These are phyloP conservation scores for Elgaria multicarinata DNA, from an alignment of 2,113 vertebrate genomes.

Conservation along the genomic window DNA sequence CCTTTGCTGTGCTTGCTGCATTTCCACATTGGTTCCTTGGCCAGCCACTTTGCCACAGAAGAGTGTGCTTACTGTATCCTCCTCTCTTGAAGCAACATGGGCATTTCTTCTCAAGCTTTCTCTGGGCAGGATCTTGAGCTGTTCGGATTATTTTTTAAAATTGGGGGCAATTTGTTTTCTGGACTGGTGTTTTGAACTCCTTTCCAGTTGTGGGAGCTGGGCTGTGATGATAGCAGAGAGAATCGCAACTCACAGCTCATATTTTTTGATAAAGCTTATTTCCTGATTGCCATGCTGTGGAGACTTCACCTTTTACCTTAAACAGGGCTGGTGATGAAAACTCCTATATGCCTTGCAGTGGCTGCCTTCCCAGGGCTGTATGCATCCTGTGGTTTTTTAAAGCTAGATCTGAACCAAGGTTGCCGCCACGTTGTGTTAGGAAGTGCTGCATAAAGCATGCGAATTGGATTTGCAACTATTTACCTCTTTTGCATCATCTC, in stretches of 20 bases:
- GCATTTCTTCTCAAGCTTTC: background rate
- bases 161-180: background rate
- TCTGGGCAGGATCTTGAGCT: background rate
- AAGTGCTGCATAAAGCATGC: background rate
- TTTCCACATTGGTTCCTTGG: background rate
- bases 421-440: background rate
- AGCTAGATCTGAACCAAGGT: background rate
- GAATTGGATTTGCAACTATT: background rate
- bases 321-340: background rate
- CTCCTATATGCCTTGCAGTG: background rate
- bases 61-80: background rate
- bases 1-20: background rate
- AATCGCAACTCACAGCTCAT: background rate
- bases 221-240: background rate
- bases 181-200: background rate
- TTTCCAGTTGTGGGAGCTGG: background rate
- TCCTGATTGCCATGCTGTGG: background rate
- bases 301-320: constrained; percentile 5
- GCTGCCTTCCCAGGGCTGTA: background rate
- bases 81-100: background rate
- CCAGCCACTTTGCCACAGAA: background rate
- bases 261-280: background rate
- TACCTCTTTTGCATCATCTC: background rate
- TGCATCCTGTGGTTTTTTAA: background rate
- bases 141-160: background rate